These are phyloP conservation scores for Ascaphus truei DNA, from an alignment of 2,113 vertebrate species.

Conservation along the genomic window DNA sequence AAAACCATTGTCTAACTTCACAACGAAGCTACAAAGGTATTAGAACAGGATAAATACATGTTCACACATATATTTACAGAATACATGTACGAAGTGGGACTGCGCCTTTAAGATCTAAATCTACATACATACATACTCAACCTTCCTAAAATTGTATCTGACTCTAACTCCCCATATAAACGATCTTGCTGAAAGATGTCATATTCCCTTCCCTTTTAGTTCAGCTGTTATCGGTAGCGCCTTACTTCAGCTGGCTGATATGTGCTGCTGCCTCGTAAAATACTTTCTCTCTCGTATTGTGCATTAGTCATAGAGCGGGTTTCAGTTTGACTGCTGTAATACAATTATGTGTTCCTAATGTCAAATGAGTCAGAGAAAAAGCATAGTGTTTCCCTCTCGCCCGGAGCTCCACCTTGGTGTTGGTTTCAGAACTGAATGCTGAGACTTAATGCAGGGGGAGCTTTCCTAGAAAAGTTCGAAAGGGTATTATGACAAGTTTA, in stretches of 20 bases:
- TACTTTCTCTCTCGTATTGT: constrained; percentile 49
- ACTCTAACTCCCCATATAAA: constrained; percentile 30
- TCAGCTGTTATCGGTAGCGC: constrained; percentile 58
- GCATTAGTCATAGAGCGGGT: constrained; percentile 73
- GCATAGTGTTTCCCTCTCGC: constrained; percentile 38
- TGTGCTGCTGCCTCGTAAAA: constrained; percentile 46
- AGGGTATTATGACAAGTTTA: constrained; percentile 17
- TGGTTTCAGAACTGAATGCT: constrained; percentile 40
- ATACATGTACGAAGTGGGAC: too few species aligned
- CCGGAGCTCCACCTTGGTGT: constrained; percentile 44
- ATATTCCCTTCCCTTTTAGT: constrained; percentile 50
- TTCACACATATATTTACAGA: too few species aligned
- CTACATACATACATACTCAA: too few species aligned
- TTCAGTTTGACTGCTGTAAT: constrained; percentile 64
- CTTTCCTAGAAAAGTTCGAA: constrained; percentile 22
- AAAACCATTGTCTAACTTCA: too few species aligned
- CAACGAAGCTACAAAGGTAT: too few species aligned
- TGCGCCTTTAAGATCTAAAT: too few species aligned
- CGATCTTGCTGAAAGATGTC: constrained; percentile 38
- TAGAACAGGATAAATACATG: too few species aligned
- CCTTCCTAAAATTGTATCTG: constrained; percentile 17
- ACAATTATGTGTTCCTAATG: constrained; percentile 64
- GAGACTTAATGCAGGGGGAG: constrained; percentile 35
- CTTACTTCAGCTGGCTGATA: constrained; percentile 52
- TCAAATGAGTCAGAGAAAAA: constrained; percentile 70